Evolutionary conservation across 37 sponge, comb jelly and placozoan species (phyloP), one percentile per base, ranked within the genome.

Genomic region (Mnemiopsis leidyi): DNA sequence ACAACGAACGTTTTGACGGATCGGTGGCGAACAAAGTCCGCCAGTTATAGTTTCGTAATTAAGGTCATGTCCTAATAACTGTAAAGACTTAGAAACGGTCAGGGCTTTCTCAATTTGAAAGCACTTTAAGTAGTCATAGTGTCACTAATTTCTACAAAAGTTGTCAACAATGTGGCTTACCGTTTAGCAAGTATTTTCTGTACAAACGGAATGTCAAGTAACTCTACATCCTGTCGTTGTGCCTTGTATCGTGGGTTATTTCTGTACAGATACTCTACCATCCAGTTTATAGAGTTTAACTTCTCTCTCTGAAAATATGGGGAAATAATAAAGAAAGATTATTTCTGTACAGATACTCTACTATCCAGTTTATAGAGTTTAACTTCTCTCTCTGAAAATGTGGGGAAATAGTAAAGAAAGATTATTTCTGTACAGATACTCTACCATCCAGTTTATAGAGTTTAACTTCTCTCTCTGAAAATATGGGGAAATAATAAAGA

Each of bases 131-230:
- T n/a, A n/a, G n/a, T n/a, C n/a, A n/a, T n/a, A n/a, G n/a, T n/a
- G n/a, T n/a, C n/a, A n/a, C n/a, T n/a, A n/a, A n/a, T n/a, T n/a
- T n/a, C n/a, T n/a, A n/a, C n/a, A n/a, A n/a, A n/a, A n/a, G n/a
- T n/a, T n/a, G n/a, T n/a, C n/a, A n/a, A n/a, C n/a, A n/a, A n/a
- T n/a, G 13, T 48, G 13, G 13, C 82, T 5, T 29, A 85, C 90
- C 90, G 1, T 39, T 85, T 85, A 40, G 90, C 90, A 13, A 85
- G 48, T 38, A 85, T 85, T 37, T 85, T 85, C 90, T 85, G 90
- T 36, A 85, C 90, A 61, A 85, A 85, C 1, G 90, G 90, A 26
- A 85, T 85, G 29, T 85, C 90, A 5, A 85, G 61, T 9, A 85
- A 28, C 36, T 85, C 90, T n/a, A 85, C 29, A 85, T 85, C 36